Base-by-base conservation (phyloP, 2,888 invertebrate species). In the Penaeus monodon region DNA sequence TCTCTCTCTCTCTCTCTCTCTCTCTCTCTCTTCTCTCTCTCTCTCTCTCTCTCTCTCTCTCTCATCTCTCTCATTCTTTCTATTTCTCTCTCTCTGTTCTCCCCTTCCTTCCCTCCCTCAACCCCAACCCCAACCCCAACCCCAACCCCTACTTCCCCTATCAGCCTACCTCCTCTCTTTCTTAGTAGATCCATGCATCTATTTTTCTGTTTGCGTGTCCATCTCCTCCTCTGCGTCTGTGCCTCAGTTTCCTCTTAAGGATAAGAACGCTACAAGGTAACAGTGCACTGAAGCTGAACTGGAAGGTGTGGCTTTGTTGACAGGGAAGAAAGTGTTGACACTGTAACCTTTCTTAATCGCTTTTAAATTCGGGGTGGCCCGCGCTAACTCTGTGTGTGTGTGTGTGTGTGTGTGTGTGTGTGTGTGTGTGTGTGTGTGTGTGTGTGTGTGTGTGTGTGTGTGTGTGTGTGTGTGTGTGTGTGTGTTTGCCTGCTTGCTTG, bases 391-490 rank as follows among this genome's bases (percentile, higher is more conserved):
- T 77, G 49, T n/a, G 64, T 63, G 33, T 65, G 64, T 65, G 65
- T 65, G 65, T 80, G 80, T 65, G 80, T 80, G 66, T 29, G 80
- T 80, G 80, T 63, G 65, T 80, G 80, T 66, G 66, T 80, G 64
- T 66, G 29, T 80, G 65, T 80, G 24, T 66, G 80, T 66, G 66
- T 80, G 66, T 63, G 29, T 64, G 80, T 29, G 80, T 64, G 66
- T 80, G 64, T 80, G 64, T 64, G 65, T 80, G 64, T 66, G 66
- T 80, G 65, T 80, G 80, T 80, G 27, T 68, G n/a, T 8, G n/a
- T n/a, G 6, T 8, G n/a, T 4, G n/a, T 68, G 27, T n/a, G 68
- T 44, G 38, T 44, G 38, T 44, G 7, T 44, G 38, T 44, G 44
- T 44, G 44, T 44, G 7, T 44, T 38, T 38, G 33, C 33, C 6